Evolutionary conservation across 1,140 invertebrate genomes (phyloP).

Genomic region (Drepana arcuata): DNA sequence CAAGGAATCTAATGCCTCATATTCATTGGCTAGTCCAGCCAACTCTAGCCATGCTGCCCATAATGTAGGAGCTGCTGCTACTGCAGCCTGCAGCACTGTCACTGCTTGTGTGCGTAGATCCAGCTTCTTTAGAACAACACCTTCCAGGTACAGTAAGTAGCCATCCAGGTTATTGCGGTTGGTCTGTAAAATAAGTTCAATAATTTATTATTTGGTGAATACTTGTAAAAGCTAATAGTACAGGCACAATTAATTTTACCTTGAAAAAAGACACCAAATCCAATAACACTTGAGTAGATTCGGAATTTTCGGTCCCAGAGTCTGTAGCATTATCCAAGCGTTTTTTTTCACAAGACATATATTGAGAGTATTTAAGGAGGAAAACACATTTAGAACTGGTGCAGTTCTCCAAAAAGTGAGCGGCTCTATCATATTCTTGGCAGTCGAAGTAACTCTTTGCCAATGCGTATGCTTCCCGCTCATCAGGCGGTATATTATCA

Average conservation of each 20-base stretch:
- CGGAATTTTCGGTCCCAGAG: conserved; percentile 70
- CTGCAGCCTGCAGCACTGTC: conserved; percentile 84
- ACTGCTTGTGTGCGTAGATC: conserved; percentile 78
- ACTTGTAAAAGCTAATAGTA: no score
- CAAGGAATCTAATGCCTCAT: conserved; percentile 78
- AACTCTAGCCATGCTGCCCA: conserved; percentile 97
- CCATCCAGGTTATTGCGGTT: conserved; percentile 83
- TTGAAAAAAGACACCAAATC: conserved; percentile 63
- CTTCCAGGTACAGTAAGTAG: conserved; percentile 92
- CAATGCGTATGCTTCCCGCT: conserved; percentile 83
- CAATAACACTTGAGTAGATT: conserved; percentile 55
- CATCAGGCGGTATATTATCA: conserved; percentile 63
- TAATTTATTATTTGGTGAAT: no score
- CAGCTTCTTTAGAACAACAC: conserved; percentile 91
- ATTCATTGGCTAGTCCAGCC: conserved; percentile 87
- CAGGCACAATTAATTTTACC: no score
- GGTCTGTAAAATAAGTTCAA: conserved; percentile 74
- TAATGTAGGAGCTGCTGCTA: conserved; percentile 84
- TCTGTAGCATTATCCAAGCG: conserved; percentile 88
- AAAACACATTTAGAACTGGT: conserved; percentile 78
- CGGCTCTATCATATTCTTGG: conserved; percentile 93
- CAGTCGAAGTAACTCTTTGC: conserved; percentile 94
- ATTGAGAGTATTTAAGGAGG: conserved; percentile 87
- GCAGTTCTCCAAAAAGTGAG: conserved; percentile 85
- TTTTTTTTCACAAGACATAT: conserved; percentile 91